Evolutionary conservation across 2,113 vertebrate genomes (phyloP).

Genomic region (Sinocyclocheilus grahami): DNA sequence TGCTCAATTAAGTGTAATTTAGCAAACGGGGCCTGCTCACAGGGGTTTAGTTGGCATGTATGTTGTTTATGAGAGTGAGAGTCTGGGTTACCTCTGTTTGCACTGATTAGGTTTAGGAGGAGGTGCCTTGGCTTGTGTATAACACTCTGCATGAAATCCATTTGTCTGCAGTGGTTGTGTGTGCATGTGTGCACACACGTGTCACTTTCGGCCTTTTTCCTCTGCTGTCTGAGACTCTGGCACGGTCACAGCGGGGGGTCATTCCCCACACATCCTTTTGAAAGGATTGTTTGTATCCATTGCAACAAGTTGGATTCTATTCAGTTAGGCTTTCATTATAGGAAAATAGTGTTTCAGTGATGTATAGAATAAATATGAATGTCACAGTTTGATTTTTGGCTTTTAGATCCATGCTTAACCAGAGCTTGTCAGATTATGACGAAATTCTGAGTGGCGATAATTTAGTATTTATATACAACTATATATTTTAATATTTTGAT

Average conservation of each 20-base stretch:
- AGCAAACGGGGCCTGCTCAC: background rate
- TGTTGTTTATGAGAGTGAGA: conserved; percentile 19
- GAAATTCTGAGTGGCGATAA: no score
- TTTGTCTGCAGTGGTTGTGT: background rate
- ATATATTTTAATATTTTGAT: no score
- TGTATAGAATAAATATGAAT: conserved; percentile 8
- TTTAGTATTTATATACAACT: no score
- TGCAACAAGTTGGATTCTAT: background rate
- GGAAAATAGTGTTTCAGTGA: background rate
- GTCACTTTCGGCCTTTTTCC: background rate
- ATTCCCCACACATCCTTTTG: background rate
- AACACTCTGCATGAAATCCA: conserved; percentile 18
- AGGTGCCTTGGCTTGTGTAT: conserved; percentile 13
- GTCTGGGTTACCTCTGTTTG: conserved; percentile 33
- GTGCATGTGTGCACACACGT: background rate
- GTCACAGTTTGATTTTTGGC: background rate
- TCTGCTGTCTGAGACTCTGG: background rate
- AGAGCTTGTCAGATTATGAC: no score
- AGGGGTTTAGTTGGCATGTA: background rate
- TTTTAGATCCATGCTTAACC: no score
- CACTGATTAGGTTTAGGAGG: conserved; percentile 3
- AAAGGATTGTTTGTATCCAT: conserved; percentile 13
- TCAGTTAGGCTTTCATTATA: background rate
- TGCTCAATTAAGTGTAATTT: conserved; percentile 41
- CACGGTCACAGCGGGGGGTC: conserved; percentile 12